Evolutionary conservation across 2,888 invertebrate species (phyloP), one percentile per base, ranked within the genome.

Genomic region (Hybos culiciformis): DNA sequence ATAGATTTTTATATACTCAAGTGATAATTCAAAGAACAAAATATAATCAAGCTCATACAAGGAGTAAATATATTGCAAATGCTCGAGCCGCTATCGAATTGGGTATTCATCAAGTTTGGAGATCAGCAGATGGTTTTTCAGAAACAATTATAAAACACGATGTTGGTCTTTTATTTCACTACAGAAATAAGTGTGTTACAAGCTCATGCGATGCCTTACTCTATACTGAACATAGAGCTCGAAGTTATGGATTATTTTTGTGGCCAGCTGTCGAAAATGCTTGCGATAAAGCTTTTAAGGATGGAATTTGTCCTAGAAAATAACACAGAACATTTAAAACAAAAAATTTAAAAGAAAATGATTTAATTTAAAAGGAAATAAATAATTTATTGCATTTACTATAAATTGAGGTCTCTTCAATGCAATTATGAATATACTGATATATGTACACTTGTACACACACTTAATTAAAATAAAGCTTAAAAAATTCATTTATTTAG

Each of bases 41-140:
- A 26, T 52, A 61, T 3, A 29, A 60, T 50, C 58, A 59, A 2
- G 80, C 88, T 52, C 86, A 87, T 56, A 79, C 82, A 59, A 76
- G 90, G 41, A 90, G 88, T 54, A 92, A 91, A 62, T 87, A 86
- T 62, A 81, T 90, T 45, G 80, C 88, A 54, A 73, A 81, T 52
- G 83, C 88, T n/a, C 77, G 80, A 46, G 72, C 77, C 47, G 81
- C 85, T 5, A 78, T 90, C 4, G 90, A 91, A 63, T 80, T 88
- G 46, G 91, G 91, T 7, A 91, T 90, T 65, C 90, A 91, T 61
- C 87, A 87, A 62, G 79, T 90, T 1, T 63, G 59, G 50, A 55
- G 56, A 19, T 43, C 53, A 5, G 49, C 57, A 3, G 54, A 56
- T 0, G 60, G 61, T 9, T 60, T 52, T 39, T 50, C 56, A 3